These are phyloP conservation scores for Xenopus borealis DNA, from an alignment of 2,113 vertebrate species.

Conservation along the genomic window DNA sequence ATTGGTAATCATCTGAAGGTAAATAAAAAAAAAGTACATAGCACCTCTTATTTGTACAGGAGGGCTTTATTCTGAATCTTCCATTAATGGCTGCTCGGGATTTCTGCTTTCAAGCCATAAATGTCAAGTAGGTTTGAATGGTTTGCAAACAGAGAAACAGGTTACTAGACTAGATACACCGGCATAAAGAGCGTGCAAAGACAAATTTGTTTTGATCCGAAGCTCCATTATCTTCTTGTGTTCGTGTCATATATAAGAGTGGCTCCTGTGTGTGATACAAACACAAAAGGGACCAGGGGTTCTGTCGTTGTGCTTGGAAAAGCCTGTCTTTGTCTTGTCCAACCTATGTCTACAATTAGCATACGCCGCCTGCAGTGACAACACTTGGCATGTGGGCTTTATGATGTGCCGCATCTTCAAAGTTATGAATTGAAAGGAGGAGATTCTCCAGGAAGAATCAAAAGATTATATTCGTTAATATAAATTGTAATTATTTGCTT, in stretches of 20 bases:
- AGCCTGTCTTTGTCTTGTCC: slow-evolving; percentile 1
- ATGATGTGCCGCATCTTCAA: too few relatives aligned
- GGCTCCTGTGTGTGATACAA: slow-evolving; percentile 13
- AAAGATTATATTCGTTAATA: too few relatives aligned
- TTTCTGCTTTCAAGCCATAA: slow-evolving; percentile 5
- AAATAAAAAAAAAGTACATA: neutral
- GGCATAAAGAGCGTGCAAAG: slow-evolving; percentile 13
- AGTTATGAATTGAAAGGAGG: too few relatives aligned
- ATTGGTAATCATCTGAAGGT: neutral
- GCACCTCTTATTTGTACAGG: neutral
- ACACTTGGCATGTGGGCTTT: too few relatives aligned
- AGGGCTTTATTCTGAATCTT: slow-evolving; percentile 22
- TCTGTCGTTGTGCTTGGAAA: slow-evolving; percentile 11
- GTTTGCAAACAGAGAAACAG: slow-evolving; percentile 19
- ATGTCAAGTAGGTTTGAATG: slow-evolving; percentile 27
- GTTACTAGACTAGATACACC: slow-evolving; percentile 8
- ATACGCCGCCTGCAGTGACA: neutral
- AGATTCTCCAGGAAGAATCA: too few relatives aligned
- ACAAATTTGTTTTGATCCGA: slow-evolving; percentile 34
- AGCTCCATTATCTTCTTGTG: slow-evolving; percentile 34
- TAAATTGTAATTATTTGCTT: too few relatives aligned
- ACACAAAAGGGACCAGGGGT: slow-evolving; percentile 7
- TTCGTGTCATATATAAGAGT: slow-evolving; percentile 16
- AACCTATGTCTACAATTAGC: neutral
- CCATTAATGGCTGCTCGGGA: slow-evolving; percentile 11